A percentile compares a stretch with the other conserved stretches of the same genome.
Conservation (phyloP, 2,888 invertebrate genomes). For the Caenorhabditis drosophilae region DNA sequence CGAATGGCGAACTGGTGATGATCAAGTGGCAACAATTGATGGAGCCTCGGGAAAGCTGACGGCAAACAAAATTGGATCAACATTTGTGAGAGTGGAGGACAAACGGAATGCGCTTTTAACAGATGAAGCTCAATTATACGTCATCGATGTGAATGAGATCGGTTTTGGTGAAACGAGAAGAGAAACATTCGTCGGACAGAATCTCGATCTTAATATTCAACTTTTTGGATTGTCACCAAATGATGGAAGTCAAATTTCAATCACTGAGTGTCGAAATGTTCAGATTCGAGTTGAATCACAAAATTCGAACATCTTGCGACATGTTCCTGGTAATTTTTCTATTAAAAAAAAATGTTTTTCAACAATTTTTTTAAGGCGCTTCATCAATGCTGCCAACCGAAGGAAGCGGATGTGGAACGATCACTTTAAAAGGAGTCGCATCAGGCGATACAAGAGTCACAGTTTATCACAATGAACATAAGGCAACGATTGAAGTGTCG, state of each 20-base stretch:
- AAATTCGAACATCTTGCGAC: slow-evolving; percentile 38
- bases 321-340: slow-evolving; percentile 23
- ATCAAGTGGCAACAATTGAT: slow-evolving; percentile 43
- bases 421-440: slow-evolving; percentile 38
- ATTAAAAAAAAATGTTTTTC: too few species aligned
- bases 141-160: slow-evolving; percentile 49
- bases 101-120: slow-evolving; percentile 44
- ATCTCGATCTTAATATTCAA: slow-evolving; percentile 52
- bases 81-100: slow-evolving; percentile 49
- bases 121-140: slow-evolving; percentile 43
- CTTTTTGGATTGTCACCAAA: slow-evolving; percentile 33
- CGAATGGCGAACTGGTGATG: slow-evolving; percentile 48
- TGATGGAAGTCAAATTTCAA: slow-evolving; percentile 32
- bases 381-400: slow-evolving; percentile 29
- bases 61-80: slow-evolving; percentile 46
- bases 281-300: slow-evolving; percentile 33
- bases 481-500: slow-evolving; percentile 47
- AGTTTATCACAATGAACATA: slow-evolving; percentile 22
- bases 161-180: slow-evolving; percentile 55
- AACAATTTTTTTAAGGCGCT: not conserved
- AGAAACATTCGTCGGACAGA: slow-evolving; percentile 54
- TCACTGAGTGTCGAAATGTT: slow-evolving; percentile 53
- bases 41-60: slow-evolving; percentile 41
- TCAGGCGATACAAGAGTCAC: slow-evolving; percentile 49
- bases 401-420: slow-evolving; percentile 58